Evolutionary conservation across 2,888 invertebrate genomes (phyloP).

Genomic region (Stomorhina lunata): DNA sequence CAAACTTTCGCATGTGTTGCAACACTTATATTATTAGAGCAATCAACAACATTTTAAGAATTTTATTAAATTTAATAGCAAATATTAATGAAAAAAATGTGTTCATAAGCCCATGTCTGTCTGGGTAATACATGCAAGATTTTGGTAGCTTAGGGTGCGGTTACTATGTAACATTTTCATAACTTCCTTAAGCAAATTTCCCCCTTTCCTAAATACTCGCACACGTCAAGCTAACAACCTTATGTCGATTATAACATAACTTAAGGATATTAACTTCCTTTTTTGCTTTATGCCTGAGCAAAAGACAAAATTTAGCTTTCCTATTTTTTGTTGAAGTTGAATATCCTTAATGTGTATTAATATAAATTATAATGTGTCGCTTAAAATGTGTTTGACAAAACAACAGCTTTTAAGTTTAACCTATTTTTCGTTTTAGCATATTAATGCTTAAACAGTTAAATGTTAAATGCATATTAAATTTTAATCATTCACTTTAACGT

Average conservation of each 20-base stretch:
- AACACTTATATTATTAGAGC: slow-evolving; percentile 31
- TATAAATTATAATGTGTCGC: slow-evolving; percentile 20
- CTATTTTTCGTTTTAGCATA: neutral
- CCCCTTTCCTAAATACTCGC: neutral
- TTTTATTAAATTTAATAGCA: slow-evolving; percentile 56
- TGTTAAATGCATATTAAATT: slow-evolving; percentile 50
- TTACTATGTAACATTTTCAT: slow-evolving; percentile 31
- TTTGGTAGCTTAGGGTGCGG: slow-evolving; percentile 47
- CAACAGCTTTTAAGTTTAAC: neutral
- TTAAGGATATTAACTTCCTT: neutral
- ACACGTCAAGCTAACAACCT: neutral
- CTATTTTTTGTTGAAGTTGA: neutral
- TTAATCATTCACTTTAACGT: neutral
- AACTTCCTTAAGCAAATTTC: neutral
- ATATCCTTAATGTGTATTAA: neutral
- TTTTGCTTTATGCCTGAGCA: too few species aligned
- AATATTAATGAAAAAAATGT: slow-evolving; percentile 54
- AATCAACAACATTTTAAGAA: slow-evolving; percentile 55
- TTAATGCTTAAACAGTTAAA: slow-evolving; percentile 21
- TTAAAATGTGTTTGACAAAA: slow-evolving; percentile 28
- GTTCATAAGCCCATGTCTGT: slow-evolving; percentile 36
- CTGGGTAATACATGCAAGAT: neutral
- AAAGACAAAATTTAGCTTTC: neutral
- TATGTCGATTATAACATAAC: neutral
- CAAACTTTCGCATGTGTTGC: slow-evolving; percentile 11